Base-by-base conservation (phyloP, 2,888 invertebrate genomes). In the Zhuqinia jingwanae region DNA sequence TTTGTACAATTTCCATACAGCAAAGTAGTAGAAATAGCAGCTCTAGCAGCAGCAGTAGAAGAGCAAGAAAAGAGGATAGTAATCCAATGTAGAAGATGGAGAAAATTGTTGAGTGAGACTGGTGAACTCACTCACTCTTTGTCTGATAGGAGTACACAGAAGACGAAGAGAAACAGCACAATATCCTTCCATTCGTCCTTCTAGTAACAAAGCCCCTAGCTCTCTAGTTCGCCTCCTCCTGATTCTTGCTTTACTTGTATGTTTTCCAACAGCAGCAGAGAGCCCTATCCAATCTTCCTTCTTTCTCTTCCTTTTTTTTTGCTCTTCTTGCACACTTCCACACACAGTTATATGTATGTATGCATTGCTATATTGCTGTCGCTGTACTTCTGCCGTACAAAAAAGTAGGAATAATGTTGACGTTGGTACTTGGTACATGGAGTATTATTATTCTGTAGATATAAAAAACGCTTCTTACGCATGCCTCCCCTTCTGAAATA, bases 191-290 rank as follows among this genome's bases (percentile, higher is more conserved):
- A 63, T 85, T 85, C 85, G 85, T 85, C 85, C 85, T 85, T 79
- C 85, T 80, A 73, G 77, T 63, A 75, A 85, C 85, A 85, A 85
- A 79, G 85, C 75, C 79, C 85, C 85, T 53, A 79, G 85, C 79
- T 53, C 85, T 85, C 79, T 85, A 79, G 73, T 53, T 80, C 79
- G 73, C 60, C 60, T 85, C 78, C 60, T 70, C 15, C 70, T 70
- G 56, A 56, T 68, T 77, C 73, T 58, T 53, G 11, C 84, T 58
- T 77, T 85, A 85, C 84, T 85, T 85, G 84, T 85, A 85, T 68
- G 83, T 77, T 75, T 82, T 82, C 82, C 75, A 82, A 45, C 53
- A 20, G 17, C 20, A 17, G 15, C 3, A 30, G 20, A 30, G 47
- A 53, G 76, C 25, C 60, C 50, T 15, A 53, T 22, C 6, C 76